Base-by-base conservation (phyloP, 2,797 vertebrate species). In the Acrocephalus scirpaceus region DNA sequence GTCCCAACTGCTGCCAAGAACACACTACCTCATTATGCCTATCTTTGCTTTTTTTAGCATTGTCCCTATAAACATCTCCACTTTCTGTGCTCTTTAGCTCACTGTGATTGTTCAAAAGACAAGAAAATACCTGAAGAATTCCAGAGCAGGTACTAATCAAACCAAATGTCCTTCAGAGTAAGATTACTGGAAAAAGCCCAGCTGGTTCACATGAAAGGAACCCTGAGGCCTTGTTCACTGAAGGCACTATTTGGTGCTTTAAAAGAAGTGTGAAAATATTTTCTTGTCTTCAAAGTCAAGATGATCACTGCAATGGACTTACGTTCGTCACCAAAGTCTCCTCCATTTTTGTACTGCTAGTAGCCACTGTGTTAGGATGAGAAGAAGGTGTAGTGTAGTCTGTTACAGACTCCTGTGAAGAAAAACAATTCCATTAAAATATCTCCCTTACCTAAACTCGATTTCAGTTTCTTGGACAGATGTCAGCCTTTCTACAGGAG, bases 371-470 rank as follows among this genome's bases (percentile, higher is more conserved):
- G 97, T 98, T 99, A 81, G 99, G 98, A 97, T 99, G 97, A 54
- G 99, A 99, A 54, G 99, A 99, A 50, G 99, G 99, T 62, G 99
- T 98, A 76, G 99, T 99, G 97, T 99, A 99, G 97, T 99, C 99
- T 65, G 99, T 99, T 95, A 99, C 99, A 44, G 99, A 99, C 97
- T 99, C 99, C 99, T 99, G 97, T 82, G 96, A 96, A 98, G 84
- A 75, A 96, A 94, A 96, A 94, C 89, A 97, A 96, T 87, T 95
- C 86, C 88, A 96, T 97, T 97, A 96, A 96, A 95, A 86, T 91
- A 87, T 80, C 94, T 96, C 95, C 95, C 96, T 96, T 96, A 88
- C 34, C 95, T 97, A 92, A 92, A 80, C 48, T 36, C n/a, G 10
- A 60, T 86, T 86, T 61, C 67, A 76, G n/a, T 56, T 88, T 88